phyloP scores from a whole-genome alignment of 2,113 vertebrate genomes.

The Pangasianodon gigas region DNA sequence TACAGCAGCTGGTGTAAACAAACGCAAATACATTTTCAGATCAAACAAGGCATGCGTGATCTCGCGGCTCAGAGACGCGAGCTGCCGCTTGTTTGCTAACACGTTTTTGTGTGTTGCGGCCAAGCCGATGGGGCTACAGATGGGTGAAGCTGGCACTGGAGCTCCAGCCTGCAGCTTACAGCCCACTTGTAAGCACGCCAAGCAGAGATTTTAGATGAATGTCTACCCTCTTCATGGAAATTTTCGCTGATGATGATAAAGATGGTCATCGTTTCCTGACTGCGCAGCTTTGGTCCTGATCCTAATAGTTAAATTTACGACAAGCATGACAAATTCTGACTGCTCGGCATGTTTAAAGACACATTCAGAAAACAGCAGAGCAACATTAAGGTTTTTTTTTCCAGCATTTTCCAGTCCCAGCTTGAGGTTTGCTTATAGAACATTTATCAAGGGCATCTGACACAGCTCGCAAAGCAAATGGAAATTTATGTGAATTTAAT shows the following conservation, averaged over 20 bases:
- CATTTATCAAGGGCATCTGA: slow-evolving; percentile 33
- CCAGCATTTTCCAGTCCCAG: not conserved
- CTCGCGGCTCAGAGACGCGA: slow-evolving; percentile 46
- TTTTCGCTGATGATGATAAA: slow-evolving; percentile 33
- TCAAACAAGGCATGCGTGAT: slow-evolving; percentile 68
- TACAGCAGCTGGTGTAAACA: slow-evolving; percentile 76
- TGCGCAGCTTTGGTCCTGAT: not conserved
- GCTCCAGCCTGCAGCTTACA: slow-evolving; percentile 23
- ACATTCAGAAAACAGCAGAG: slow-evolving; percentile 9
- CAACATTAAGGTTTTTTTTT: not conserved
- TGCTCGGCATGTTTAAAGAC: not conserved
- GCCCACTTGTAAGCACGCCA: not conserved
- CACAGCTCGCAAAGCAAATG: slow-evolving; percentile 22
- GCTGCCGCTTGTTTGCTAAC: slow-evolving; percentile 60
- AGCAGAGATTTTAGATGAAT: not conserved
- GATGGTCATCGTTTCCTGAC: slow-evolving; percentile 11
- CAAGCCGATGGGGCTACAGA: slow-evolving; percentile 55
- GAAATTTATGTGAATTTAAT: slow-evolving; percentile 38
- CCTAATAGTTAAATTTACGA: slow-evolving; percentile 23
- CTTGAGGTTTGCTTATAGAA: slow-evolving; percentile 9
- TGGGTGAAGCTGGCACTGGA: slow-evolving; percentile 54
- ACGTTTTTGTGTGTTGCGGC: slow-evolving; percentile 56
- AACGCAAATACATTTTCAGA: slow-evolving; percentile 72
- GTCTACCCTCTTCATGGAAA: not conserved
- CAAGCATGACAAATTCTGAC: not conserved